A percentile compares a stretch with the other conserved stretches of the same genome.
These are phyloP conservation scores for Thumatha senex DNA, from an alignment of 2,888 invertebrate species.

Conservation along the genomic window DNA sequence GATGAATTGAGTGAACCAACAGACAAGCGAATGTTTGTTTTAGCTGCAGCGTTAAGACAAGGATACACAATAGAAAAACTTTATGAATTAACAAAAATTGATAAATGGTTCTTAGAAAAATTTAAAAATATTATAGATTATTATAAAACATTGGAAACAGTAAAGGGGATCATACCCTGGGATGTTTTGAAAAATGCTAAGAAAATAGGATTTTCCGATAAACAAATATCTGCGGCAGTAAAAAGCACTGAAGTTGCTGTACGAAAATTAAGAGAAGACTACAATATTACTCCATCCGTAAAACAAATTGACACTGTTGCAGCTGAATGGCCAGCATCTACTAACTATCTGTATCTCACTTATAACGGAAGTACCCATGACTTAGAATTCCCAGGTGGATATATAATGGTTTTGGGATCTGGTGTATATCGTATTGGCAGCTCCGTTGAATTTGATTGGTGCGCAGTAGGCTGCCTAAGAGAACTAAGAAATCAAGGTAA, in stretches of 20 bases:
- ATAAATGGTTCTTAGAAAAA: slow-evolving; percentile 97
- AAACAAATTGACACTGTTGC: slow-evolving; percentile 99
- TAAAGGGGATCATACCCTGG: slow-evolving; percentile 84
- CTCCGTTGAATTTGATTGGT: slow-evolving; percentile 99
- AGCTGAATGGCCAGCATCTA: slow-evolving; percentile 99
- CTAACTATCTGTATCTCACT: slow-evolving; percentile 99
- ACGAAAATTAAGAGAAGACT: slow-evolving; percentile 89
- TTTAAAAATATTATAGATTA: slow-evolving; percentile 95
- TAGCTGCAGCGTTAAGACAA: slow-evolving; percentile 95
- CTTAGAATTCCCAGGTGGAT: slow-evolving; percentile 90
- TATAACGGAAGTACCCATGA: slow-evolving; percentile 96
- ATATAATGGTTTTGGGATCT: slow-evolving; percentile 95
- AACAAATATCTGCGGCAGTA: slow-evolving; percentile 94
- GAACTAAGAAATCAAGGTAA: slow-evolving; percentile 94
- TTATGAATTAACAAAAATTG: slow-evolving; percentile 97
- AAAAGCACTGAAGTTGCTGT: slow-evolving; percentile 95
- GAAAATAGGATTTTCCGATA: slow-evolving; percentile 97
- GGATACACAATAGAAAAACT: slow-evolving; percentile 92
- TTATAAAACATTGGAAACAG: slow-evolving; percentile 86
- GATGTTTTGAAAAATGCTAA: slow-evolving; percentile 91
- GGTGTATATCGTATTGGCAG: slow-evolving; percentile 99
- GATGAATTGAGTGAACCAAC: slow-evolving; percentile 96
- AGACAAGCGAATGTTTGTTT: slow-evolving; percentile 97
- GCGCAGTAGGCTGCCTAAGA: slow-evolving; percentile 97
- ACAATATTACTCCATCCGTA: slow-evolving; percentile 91